These are phyloP conservation scores for Leucophora obtusa DNA, from an alignment of 2,888 invertebrate species.

Conservation along the genomic window DNA sequence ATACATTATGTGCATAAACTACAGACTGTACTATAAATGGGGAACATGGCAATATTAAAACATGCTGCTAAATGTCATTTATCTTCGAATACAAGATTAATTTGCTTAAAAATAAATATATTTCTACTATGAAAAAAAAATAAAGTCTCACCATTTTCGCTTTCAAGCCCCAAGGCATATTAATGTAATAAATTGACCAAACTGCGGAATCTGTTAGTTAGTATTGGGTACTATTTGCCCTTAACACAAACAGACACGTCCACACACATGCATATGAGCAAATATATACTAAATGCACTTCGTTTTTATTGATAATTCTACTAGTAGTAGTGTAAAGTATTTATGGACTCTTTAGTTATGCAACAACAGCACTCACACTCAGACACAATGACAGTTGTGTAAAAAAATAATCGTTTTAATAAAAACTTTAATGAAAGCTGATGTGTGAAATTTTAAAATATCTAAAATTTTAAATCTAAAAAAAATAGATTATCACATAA, in stretches of 20 bases:
- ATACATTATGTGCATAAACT: not conserved
- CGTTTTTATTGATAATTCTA: constrained; percentile 37
- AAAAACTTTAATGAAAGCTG: too few species aligned
- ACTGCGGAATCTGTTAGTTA: constrained; percentile 32
- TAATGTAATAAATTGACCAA: constrained; percentile 56
- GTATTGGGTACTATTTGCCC: constrained; percentile 18
- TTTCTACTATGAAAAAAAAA: not conserved
- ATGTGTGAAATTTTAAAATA: too few species aligned
- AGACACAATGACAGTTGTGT: not conserved
- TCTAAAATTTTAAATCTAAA: too few species aligned
- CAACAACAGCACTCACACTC: not conserved
- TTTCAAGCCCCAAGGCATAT: constrained; percentile 24
- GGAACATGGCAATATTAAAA: not conserved
- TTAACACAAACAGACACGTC: not conserved
- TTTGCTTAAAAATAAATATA: not conserved
- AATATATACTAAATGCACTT: constrained; percentile 8
- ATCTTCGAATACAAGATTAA: not conserved
- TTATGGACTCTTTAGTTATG: constrained; percentile 23
- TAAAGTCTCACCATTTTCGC: not conserved
- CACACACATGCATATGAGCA: not conserved
- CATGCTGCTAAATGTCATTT: not conserved
- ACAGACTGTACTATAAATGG: not conserved
- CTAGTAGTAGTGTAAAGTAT: constrained; percentile 19
- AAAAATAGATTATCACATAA: too few species aligned
- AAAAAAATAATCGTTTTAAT: too few species aligned